Conservation (phyloP, 2,888 invertebrate genomes). For the Hydrotaea cyrtoneurina region DNA sequence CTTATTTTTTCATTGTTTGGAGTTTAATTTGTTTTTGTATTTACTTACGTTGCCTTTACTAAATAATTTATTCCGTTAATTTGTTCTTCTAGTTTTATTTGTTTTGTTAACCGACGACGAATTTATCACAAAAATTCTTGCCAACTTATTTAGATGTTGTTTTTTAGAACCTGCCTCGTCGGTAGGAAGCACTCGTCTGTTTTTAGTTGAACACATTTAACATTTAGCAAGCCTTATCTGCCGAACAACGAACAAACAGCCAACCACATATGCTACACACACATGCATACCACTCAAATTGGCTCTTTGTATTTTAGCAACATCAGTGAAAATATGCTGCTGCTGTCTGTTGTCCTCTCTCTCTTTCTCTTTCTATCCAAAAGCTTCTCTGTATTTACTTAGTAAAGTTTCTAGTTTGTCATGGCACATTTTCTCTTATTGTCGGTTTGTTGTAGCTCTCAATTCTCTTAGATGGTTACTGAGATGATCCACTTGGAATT, state of each 20-base stretch:
- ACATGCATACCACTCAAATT: slow-evolving; percentile 24
- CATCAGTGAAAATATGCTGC: not conserved
- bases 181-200: slow-evolving; percentile 76
- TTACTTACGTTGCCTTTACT: slow-evolving; percentile 66
- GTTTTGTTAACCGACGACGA: slow-evolving; percentile 61
- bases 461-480: not conserved
- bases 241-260: slow-evolving; percentile 21
- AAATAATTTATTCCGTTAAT: slow-evolving; percentile 58
- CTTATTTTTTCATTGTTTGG: not conserved
- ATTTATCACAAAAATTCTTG: slow-evolving; percentile 20
- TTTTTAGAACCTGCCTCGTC: slow-evolving; percentile 76
- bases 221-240: slow-evolving; percentile 57
- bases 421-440: not conserved
- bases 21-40: slow-evolving; percentile 28
- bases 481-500: slow-evolving; percentile 3
- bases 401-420: not conserved
- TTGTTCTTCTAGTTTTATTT: slow-evolving; percentile 9
- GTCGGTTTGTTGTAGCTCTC: not conserved
- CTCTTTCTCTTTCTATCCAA: not conserved
- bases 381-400: not conserved
- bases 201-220: slow-evolving; percentile 62
- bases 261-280: not conserved
- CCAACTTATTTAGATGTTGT: slow-evolving; percentile 12
- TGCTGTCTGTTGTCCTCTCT: not conserved
- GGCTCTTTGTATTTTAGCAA: not conserved